Conservation (phyloP, 2,888 invertebrate species). For the Tillus elongatus region DNA sequence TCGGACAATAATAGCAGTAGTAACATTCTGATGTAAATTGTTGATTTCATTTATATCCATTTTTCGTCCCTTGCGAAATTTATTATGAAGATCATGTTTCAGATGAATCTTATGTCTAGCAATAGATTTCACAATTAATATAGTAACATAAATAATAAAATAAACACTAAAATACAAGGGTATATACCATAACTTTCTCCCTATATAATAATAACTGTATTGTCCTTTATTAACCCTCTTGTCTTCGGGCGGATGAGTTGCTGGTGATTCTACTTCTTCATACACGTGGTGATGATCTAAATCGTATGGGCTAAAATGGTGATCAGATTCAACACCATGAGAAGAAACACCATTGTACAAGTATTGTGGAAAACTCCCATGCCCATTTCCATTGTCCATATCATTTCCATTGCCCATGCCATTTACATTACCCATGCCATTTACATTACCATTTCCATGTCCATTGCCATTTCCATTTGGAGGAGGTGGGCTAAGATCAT, state of each 20-base stretch:
- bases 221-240: slow-evolving; percentile 50
- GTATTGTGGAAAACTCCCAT: slow-evolving; percentile 39
- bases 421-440: too few relatives aligned
- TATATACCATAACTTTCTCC: slow-evolving; percentile 65
- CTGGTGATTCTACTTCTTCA: slow-evolving; percentile 37
- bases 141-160: slow-evolving; percentile 60
- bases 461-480: slow-evolving; percentile 18
- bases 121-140: slow-evolving; percentile 62
- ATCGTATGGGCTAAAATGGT: slow-evolving; percentile 30
- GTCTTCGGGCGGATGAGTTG: slow-evolving; percentile 46
- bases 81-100: slow-evolving; percentile 44
- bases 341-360: slow-evolving; percentile 27
- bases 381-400: too few relatives aligned
- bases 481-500: slow-evolving; percentile 40
- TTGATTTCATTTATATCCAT: slow-evolving; percentile 21
- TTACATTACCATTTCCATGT: slow-evolving; percentile 11
- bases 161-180: slow-evolving; percentile 69
- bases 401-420: too few relatives aligned
- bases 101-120: slow-evolving; percentile 62
- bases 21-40: slow-evolving; percentile 29
- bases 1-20: slow-evolving; percentile 23
- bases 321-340: too few relatives aligned
- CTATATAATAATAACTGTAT: slow-evolving; percentile 67
- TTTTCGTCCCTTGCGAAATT: slow-evolving; percentile 12
- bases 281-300: slow-evolving; percentile 39